phyloP scores from a whole-genome alignment of 2,797 vertebrate genomes.

The Pipistrellus nathusii region DNA sequence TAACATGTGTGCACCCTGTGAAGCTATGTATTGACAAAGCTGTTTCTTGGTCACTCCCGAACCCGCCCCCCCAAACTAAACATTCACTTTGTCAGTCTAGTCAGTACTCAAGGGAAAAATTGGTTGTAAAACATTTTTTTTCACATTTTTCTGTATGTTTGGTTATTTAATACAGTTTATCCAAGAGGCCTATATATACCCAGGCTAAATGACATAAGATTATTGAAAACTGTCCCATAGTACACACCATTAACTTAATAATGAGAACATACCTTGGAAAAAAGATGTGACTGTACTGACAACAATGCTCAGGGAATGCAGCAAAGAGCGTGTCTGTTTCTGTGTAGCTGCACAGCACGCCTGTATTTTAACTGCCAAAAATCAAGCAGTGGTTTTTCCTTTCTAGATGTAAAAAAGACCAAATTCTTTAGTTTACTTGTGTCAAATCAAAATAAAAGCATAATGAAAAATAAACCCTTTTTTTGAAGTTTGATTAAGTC shows the following conservation, averaged over 20 bases:
- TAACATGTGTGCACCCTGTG: background rate
- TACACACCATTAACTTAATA: background rate
- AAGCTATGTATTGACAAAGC: background rate
- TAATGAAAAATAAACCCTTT: background rate
- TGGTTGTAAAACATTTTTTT: background rate
- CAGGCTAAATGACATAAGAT: background rate
- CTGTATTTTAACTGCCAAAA: slow-evolving; percentile 27
- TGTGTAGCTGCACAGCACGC: background rate
- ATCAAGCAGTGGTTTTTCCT: background rate
- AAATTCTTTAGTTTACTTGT: slow-evolving; percentile 47
- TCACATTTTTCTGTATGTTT: background rate
- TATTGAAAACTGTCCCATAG: slow-evolving; percentile 19
- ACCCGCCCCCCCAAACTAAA: background rate
- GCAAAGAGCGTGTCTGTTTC: background rate
- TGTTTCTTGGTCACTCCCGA: background rate
- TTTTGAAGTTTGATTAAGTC: slow-evolving; percentile 1
- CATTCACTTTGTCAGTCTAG: slow-evolving; percentile 20
- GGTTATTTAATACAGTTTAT: slow-evolving; percentile 10
- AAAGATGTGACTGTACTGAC: background rate
- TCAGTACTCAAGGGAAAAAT: background rate
- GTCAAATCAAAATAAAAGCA: slow-evolving; percentile 31
- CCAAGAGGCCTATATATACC: background rate
- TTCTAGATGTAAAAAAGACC: background rate
- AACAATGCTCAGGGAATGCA: background rate
- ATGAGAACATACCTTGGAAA: slow-evolving; percentile 49